Percentiles rank a stretch among this genome's conserved stretches.
Evolutionary conservation across 2,888 invertebrate species (phyloP).

Genomic region (Linnaemya tessellans): DNA sequence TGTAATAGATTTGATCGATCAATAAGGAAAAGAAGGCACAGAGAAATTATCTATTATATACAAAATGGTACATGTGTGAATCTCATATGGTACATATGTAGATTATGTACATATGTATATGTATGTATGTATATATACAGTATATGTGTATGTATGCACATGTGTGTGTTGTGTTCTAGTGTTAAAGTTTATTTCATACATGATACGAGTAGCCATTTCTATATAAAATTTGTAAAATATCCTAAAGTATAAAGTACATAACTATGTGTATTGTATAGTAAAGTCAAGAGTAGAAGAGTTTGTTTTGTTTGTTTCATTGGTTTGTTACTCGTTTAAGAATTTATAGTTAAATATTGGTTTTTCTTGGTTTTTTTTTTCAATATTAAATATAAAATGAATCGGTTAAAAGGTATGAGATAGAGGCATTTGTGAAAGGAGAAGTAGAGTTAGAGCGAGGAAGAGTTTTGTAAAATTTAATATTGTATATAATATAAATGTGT

Average conservation of each 20-base stretch:
- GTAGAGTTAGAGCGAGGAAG: constrained; percentile 23
- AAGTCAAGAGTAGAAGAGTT: constrained; percentile 39
- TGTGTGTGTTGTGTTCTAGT: neutral
- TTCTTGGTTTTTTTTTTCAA: constrained; percentile 58
- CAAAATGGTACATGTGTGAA: constrained; percentile 47
- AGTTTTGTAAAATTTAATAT: constrained; percentile 39
- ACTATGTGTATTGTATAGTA: constrained; percentile 55
- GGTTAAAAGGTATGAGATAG: constrained; percentile 23
- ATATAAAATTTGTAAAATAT: constrained; percentile 65
- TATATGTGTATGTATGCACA: neutral
- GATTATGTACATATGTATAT: neutral
- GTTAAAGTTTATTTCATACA: neutral
- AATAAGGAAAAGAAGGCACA: constrained; percentile 79
- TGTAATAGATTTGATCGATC: constrained; percentile 59
- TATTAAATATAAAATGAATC: constrained; percentile 31
- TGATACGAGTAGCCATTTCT: constrained; percentile 32
- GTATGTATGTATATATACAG: neutral
- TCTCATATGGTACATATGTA: constrained; percentile 15
- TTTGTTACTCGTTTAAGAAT: constrained; percentile 54
- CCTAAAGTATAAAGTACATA: constrained; percentile 40
- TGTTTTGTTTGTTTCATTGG: constrained; percentile 75
- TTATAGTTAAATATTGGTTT: constrained; percentile 22
- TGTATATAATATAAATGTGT: constrained; percentile 6
- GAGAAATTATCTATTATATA: constrained; percentile 79
- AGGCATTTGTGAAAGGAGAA: neutral